Base-by-base conservation (phyloP, 2,888 invertebrate genomes). In the Hypsopygia costalis region DNA sequence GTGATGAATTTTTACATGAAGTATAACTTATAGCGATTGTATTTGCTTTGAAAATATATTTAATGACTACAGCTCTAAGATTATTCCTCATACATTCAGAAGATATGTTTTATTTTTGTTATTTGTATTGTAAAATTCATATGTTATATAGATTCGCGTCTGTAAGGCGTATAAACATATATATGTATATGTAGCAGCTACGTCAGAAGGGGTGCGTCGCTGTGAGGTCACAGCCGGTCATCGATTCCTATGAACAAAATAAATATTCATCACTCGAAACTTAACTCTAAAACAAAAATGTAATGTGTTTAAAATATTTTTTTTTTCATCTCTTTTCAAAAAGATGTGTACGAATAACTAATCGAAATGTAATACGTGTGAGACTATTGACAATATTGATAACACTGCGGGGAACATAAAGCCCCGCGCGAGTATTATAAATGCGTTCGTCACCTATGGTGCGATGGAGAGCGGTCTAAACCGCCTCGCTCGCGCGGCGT, bases 401-500 rank as follows among this genome's bases (percentile, higher is more conserved):
- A n/a, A n/a, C n/a, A n/a, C n/a, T n/a, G n/a, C n/a, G n/a, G n/a
- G n/a, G n/a, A n/a, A n/a, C n/a, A n/a, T n/a, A n/a, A n/a, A n/a
- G n/a, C n/a, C n/a, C n/a, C n/a, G n/a, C n/a, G n/a, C n/a, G n/a
- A n/a, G n/a, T n/a, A n/a, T n/a, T n/a, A n/a, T n/a, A n/a, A n/a
- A n/a, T n/a, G n/a, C n/a, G n/a, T n/a, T n/a, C n/a, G n/a, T 31
- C 21, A 65, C 72, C 70, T 75, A 85, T 41, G 78, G 85, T 50
- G 78, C 83, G 44, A 80, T 80, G 40, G 78, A 77, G 32, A 83
- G 80, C 47, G 87, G 88, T 0, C 88, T 67, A 73, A 87, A 88
- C 40, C 88, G 70, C 0, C 88, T 46, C 6, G 87, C 78, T 11
- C 89, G 63, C 9, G 88, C 88, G 0, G 87, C 82, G 69, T 83